Conservation (phyloP, 2,888 invertebrate species). For the Apamea crenata region DNA sequence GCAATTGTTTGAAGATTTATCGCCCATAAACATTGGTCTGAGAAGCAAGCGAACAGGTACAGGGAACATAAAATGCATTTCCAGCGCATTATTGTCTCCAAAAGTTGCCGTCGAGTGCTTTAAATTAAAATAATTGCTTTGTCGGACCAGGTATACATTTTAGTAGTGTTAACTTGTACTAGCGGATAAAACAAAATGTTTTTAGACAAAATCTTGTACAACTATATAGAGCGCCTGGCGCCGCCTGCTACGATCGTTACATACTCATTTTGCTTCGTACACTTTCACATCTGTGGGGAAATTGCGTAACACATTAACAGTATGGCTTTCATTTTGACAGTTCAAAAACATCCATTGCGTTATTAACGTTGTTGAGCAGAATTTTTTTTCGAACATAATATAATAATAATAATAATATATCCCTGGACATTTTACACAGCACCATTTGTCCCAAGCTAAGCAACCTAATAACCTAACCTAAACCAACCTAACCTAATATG, state of each 20-base stretch:
- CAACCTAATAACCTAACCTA: too few relatives aligned
- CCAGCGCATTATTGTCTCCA: constrained; percentile 57
- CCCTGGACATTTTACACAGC: too few relatives aligned
- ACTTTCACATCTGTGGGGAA: too few relatives aligned
- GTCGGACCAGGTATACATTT: constrained; percentile 51
- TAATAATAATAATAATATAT: too few relatives aligned
- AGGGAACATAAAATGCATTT: constrained; percentile 62
- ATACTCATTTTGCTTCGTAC: background rate
- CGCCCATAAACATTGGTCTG: constrained; percentile 62
- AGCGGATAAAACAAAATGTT: background rate
- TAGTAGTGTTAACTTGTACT: constrained; percentile 20
- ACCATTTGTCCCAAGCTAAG: too few relatives aligned
- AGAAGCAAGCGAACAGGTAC: constrained; percentile 62
- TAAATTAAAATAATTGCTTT: constrained; percentile 68
- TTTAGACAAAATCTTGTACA: background rate
- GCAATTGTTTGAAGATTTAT: constrained; percentile 68
- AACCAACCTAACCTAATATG: too few relatives aligned
- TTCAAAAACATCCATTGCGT: too few relatives aligned
- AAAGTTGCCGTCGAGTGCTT: constrained; percentile 59
- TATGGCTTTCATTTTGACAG: too few relatives aligned
- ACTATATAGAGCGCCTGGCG: background rate
- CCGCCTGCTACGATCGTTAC: background rate
- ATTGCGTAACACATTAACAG: too few relatives aligned
- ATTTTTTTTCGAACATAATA: too few relatives aligned
- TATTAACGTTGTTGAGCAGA: too few relatives aligned